phyloP scores from a whole-genome alignment of 2,797 vertebrate genomes.

The Anas georgica region DNA sequence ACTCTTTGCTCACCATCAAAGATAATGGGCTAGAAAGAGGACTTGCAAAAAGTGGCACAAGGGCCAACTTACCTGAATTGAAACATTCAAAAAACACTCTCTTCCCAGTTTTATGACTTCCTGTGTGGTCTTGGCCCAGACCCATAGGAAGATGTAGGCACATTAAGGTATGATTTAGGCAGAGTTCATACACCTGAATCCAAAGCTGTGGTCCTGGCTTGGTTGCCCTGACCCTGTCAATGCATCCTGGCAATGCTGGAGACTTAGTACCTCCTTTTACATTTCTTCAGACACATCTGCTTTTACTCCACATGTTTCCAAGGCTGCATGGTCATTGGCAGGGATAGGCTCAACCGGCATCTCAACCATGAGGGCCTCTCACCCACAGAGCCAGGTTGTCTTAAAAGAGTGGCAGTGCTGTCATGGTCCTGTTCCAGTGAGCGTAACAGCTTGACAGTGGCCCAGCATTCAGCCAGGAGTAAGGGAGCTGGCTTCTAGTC shows the following conservation, averaged over 20 bases:
- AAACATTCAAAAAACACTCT: rapidly evolving
- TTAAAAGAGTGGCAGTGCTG: background rate
- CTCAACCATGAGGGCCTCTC: background rate
- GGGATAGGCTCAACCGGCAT: background rate
- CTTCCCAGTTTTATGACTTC: background rate
- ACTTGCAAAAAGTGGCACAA: background rate
- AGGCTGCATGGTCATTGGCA: rapidly evolving
- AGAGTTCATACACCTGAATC: background rate
- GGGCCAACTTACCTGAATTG: background rate
- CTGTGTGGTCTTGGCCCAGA: background rate
- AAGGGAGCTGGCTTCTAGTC: background rate
- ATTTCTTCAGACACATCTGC: background rate
- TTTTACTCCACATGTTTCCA: background rate
- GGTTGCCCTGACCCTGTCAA: background rate
- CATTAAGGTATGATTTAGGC: background rate
- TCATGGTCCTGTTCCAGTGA: background rate
- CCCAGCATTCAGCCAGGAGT: background rate
- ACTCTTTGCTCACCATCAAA: background rate
- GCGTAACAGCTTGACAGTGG: background rate
- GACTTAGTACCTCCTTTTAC: background rate
- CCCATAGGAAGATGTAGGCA: background rate
- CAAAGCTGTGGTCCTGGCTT: background rate
- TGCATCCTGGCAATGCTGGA: background rate
- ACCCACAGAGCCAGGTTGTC: rapidly evolving
- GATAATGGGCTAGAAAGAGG: background rate